A percentile compares a stretch with the other conserved stretches of the same genome.
Conservation (phyloP, 1,140 invertebrate genomes). For the Chrysoperla carnea region DNA sequence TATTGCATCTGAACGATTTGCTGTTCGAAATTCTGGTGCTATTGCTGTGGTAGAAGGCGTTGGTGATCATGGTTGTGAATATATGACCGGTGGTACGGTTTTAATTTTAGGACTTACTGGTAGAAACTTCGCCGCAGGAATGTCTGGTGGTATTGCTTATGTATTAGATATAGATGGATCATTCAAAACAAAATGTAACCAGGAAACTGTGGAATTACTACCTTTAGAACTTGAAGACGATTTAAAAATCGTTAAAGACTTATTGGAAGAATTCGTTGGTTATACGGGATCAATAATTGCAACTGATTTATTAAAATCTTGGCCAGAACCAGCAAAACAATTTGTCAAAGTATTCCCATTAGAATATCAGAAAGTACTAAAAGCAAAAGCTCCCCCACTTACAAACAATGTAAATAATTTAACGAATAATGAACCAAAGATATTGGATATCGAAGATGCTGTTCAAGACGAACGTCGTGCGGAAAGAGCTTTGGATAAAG, state of each 20-base stretch:
- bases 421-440: slow-evolving; percentile 26
- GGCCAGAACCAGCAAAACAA: slow-evolving; percentile 57
- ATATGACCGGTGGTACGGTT: slow-evolving; percentile 93
- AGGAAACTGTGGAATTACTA: slow-evolving; percentile 76
- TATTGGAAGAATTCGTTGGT: slow-evolving; percentile 74
- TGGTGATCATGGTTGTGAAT: slow-evolving; percentile 98
- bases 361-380: slow-evolving; percentile 85
- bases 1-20: slow-evolving; percentile 94
- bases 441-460: slow-evolving; percentile 77
- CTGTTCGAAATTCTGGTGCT: slow-evolving; percentile 93
- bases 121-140: slow-evolving; percentile 95
- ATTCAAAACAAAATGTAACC: slow-evolving; percentile 77
- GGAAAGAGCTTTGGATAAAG: slow-evolving; percentile 77
- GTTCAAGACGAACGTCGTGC: slow-evolving; percentile 57
- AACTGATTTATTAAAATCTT: slow-evolving; percentile 56
- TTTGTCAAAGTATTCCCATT: slow-evolving; percentile 95
- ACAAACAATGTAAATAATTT: slow-evolving; percentile 17
- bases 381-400: slow-evolving; percentile 32
- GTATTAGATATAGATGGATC: slow-evolving; percentile 79
- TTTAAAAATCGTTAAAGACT: slow-evolving; percentile 53
- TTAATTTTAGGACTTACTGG: slow-evolving; percentile 78
- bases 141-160: slow-evolving; percentile 90
- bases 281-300: slow-evolving; percentile 85
- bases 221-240: slow-evolving; percentile 66
- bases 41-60: slow-evolving; percentile 83